Percentiles rank a stretch among this genome's conserved stretches.
These are phyloP conservation scores for Thaumetopoea pityocampa DNA, from an alignment of 1,140 invertebrate genomes.

Conservation along the genomic window DNA sequence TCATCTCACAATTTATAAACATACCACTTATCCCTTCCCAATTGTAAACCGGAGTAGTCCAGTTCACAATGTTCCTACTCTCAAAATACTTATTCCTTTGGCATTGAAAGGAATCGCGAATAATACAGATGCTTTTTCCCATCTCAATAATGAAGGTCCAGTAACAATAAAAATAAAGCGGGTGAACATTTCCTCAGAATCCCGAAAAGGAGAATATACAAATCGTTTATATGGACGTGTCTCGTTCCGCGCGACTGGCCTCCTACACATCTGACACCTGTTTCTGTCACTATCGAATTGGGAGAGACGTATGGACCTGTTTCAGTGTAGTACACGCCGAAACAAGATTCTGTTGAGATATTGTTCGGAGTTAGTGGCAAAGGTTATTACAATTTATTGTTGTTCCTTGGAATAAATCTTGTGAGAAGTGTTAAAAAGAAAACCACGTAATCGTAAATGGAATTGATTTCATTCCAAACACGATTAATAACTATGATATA, in stretches of 20 bases:
- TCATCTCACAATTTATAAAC: no score
- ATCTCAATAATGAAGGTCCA: constrained; percentile 13
- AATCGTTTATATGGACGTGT: constrained; percentile 21
- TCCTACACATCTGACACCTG: constrained; percentile 21
- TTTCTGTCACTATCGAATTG: constrained; percentile 23
- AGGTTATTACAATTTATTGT: background rate
- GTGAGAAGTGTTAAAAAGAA: no score
- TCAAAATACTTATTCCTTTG: no score
- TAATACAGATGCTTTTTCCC: constrained; percentile 4
- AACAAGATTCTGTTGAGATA: constrained; percentile 5
- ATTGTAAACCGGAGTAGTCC: no score
- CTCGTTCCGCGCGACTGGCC: constrained; percentile 11
- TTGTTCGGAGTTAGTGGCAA: background rate
- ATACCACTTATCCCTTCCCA: no score
- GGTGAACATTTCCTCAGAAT: constrained; percentile 12
- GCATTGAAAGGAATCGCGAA: background rate
- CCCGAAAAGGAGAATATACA: constrained; percentile 19
- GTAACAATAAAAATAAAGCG: constrained; percentile 26
- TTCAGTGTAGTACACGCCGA: background rate
- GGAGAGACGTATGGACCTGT: constrained; percentile 18
- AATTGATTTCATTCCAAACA: no score
- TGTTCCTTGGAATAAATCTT: background rate
- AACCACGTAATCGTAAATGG: no score
- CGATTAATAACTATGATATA: no score
- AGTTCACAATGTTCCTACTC: no score